These are phyloP conservation scores for Proteles cristata DNA, from an alignment of 2,113 vertebrate genomes.

Conservation along the genomic window DNA sequence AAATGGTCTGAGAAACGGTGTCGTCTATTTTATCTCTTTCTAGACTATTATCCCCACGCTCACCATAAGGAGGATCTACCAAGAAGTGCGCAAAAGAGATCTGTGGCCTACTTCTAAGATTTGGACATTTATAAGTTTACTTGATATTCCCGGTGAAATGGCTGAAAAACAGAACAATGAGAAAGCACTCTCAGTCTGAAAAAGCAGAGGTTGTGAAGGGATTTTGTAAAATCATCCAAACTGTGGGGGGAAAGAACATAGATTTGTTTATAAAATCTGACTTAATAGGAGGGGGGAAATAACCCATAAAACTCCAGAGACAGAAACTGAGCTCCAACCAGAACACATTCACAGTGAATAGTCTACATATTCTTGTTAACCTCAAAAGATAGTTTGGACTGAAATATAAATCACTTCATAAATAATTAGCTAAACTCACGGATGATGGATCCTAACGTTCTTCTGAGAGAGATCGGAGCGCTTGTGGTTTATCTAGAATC, in stretches of 20 bases:
- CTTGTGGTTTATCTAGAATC: background rate
- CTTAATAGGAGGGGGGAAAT: background rate
- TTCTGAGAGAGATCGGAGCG: background rate
- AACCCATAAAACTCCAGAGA: background rate
- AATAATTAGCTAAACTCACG: background rate
- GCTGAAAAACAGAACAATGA: background rate
- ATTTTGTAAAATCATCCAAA: background rate
- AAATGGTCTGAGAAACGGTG: background rate
- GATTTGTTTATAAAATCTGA: conserved; percentile 3
- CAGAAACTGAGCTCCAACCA: background rate
- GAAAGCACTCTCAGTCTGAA: background rate
- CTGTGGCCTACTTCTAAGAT: background rate
- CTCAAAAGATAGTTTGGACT: background rate
- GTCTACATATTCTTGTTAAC: background rate
- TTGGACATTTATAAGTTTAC: background rate
- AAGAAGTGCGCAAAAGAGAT: background rate
- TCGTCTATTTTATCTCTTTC: background rate
- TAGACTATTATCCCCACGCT: background rate
- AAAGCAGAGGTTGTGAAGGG: background rate
- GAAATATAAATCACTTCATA: background rate
- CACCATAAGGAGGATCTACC: background rate
- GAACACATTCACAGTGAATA: background rate
- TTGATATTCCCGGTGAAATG: background rate
- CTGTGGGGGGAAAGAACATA: background rate
- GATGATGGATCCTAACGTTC: background rate